Base-by-base conservation (phyloP, 2,888 invertebrate genomes). In the Minunthozetes semirufus region DNA sequence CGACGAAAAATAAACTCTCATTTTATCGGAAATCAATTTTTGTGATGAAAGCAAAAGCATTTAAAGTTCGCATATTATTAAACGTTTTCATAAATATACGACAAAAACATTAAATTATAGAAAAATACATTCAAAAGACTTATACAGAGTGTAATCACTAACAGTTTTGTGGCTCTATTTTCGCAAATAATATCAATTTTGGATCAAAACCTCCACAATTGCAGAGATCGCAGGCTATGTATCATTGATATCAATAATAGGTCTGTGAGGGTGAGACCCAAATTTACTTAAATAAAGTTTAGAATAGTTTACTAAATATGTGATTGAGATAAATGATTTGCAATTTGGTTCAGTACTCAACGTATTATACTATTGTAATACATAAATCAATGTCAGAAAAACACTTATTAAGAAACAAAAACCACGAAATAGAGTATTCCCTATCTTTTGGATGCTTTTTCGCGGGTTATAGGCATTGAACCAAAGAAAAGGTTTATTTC, bases 21-120 rank as follows among this genome's bases (percentile, higher is more conserved):
- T 25, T 59, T 59, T 38, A 66, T 42, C 19, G 42, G 42, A 66
- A 66, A 66, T 66, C 66, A 66, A 66, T 66, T 66, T 66, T 22
- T 33, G 29, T 19, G 63, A 11, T 63, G 29, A 66, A 66, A 66
- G 66, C n/a, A 66, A 59, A 48, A 29, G 42, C 38, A 63, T 63
- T 63, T 63, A 63, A 63, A 63, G 63, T 63, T 63, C 33, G 63
- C 63, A 63, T 63, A 63, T 63, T 56, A 56, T 56, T 63, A 63
- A 63, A 63, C 19, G 63, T 17, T 63, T 63, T 63, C n/a, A 3
- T 63, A 33, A 38, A 33, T 63, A 63, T 19, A 33, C 33, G 29
- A 63, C 38, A 63, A 17, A 33, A 38, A 63, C 13, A 63, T 33
- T n/a, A 63, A 63, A 33, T 27, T 13, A 38, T n/a, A 33, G 63